phyloP scores from a whole-genome alignment of 2,888 invertebrate genomes.

The Parthenolecanium corni region DNA sequence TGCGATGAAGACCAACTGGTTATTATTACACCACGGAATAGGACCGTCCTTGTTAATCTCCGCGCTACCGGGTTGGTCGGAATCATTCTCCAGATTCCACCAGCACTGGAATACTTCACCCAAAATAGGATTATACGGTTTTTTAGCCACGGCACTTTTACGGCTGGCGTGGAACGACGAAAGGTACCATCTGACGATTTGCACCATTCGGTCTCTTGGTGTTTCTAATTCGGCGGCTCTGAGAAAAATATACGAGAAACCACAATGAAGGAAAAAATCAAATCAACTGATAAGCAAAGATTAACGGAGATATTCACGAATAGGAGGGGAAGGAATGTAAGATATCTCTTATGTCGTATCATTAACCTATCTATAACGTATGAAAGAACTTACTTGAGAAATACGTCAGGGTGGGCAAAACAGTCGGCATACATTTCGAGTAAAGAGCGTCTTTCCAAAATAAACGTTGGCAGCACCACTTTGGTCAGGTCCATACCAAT shows the following conservation, averaged over 20 bases:
- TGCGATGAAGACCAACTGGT: conserved; percentile 86
- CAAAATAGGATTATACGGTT: conserved; percentile 96
- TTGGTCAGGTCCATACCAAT: conserved; percentile 99
- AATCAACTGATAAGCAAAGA: neutral
- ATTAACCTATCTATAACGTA: too few species aligned
- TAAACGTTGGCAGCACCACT: conserved; percentile 96
- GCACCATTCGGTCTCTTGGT: conserved; percentile 82
- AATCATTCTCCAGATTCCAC: conserved; percentile 51
- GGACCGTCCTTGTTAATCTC: conserved; percentile 61
- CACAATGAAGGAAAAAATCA: neutral
- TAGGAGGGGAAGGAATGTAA: too few species aligned
- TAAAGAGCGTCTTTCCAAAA: conserved; percentile 88
- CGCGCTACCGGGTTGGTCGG: conserved; percentile 14
- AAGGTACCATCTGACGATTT: conserved; percentile 91
- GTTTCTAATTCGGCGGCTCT: conserved; percentile 82
- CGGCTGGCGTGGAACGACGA: conserved; percentile 98
- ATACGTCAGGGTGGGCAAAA: conserved; percentile 97
- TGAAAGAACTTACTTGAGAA: conserved; percentile 58
- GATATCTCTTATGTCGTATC: too few species aligned
- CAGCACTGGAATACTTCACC: conserved; percentile 90
- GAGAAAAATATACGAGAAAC: conserved; percentile 31
- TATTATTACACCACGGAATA: conserved; percentile 75
- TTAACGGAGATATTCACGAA: too few species aligned
- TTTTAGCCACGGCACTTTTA: conserved; percentile 93
- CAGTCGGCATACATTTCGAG: conserved; percentile 99